Conservation (phyloP, 30 jellyfish, hydroid and myxozoan genomes). For the Aurelia aurita region DNA sequence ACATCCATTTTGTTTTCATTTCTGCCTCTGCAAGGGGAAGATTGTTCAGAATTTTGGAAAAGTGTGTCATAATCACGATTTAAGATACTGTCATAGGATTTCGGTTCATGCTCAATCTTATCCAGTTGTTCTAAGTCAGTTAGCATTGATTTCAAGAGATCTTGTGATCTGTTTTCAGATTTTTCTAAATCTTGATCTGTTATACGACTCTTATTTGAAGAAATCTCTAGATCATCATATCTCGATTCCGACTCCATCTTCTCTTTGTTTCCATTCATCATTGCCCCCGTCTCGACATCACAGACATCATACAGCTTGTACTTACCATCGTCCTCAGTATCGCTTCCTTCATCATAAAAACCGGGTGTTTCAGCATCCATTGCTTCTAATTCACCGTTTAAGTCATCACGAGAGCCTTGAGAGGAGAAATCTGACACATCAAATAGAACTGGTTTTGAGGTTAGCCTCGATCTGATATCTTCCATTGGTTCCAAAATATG, state of each 20-base stretch:
- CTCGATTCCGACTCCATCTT: not conserved
- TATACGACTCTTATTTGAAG: too few species aligned
- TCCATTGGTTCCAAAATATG: not conserved
- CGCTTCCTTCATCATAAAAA: constrained; percentile 8
- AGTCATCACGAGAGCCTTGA: not conserved
- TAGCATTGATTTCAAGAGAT: constrained; percentile 22
- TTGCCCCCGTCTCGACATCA: constrained; percentile 12
- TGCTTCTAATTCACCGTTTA: not conserved
- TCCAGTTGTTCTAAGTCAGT: constrained; percentile 13
- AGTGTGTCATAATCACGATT: not conserved
- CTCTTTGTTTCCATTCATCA: not conserved
- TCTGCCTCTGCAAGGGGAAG: too few species aligned
- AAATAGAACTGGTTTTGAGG: not conserved
- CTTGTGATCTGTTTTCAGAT: constrained; percentile 15
- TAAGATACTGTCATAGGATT: not conserved
- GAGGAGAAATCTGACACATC: constrained; percentile 28
- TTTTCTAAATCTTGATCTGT: not conserved
- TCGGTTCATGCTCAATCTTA: not conserved
- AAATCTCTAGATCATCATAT: not conserved
- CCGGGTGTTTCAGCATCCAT: not conserved
- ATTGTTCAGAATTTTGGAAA: too few species aligned
- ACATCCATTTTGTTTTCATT: too few species aligned
- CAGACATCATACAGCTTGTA: constrained; percentile 33
- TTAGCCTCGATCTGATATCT: not conserved
- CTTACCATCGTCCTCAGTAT: not conserved